Evolutionary conservation across 2,888 invertebrate species (phyloP), one percentile per base, ranked within the genome.

Genomic region (Microctonus hyperodae): DNA sequence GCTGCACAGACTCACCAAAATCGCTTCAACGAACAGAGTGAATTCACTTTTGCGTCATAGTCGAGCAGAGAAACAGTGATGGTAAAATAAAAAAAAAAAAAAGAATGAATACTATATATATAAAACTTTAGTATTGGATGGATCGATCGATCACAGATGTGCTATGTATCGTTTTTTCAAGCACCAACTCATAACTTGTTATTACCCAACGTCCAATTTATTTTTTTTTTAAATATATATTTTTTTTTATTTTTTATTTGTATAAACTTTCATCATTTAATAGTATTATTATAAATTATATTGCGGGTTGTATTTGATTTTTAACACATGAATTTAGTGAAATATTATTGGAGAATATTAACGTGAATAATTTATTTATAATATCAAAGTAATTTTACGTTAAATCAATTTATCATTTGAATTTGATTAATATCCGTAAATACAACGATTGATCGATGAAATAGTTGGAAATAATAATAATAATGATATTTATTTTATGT

Each of bases 1-100:
- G 60, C 31, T 33, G 44, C 25, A 23, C 31, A 60, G 28, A 60
- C 50, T 33, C 50, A 16, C 20, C 22, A 60, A 44, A 60, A 60
- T 60, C 60, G 50, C 31, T 33, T 35, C 33, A 33, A n/a, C 13
- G 50, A 48, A 33, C 44, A 48, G 50, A 20, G 13, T 60, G 28
- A 60, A 50, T 60, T 50, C 20, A 50, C 44, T 50, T 60, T 20
- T 13, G 13, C 31, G 20, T 50, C 48, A 50, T 33, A 48, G 48
- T 51, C 51, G 51, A 23, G 51, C n/a, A 51, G 51, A 51, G 51
- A 28, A 28, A 28, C 7, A 28, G 28, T 28, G 28, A 28, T 23
- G 11, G 28, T 1, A 28, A 7, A 28, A 28, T 3, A 28, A 28
- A 28, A 7, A 28, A 28, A n/a, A n/a, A n/a, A n/a, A n/a, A 28